Evolutionary conservation across 1,140 invertebrate species (phyloP).

Genomic region (Mactra quadrangularis): DNA sequence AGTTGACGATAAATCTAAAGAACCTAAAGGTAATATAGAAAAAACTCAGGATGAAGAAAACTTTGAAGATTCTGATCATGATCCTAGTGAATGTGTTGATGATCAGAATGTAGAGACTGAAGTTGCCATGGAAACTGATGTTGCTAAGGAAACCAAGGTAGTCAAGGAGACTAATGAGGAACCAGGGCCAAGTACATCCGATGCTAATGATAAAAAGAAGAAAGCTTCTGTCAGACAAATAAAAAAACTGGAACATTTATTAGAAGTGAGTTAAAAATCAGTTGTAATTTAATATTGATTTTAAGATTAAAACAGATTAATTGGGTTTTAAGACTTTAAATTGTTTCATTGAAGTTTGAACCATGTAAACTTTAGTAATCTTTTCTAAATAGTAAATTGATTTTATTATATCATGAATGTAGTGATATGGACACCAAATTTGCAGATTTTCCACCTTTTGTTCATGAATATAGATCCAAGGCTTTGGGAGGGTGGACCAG

Average conservation of each 20-base stretch:
- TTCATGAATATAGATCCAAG: no score
- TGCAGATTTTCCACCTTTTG: no score
- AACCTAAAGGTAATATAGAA: neutral
- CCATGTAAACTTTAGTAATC: no score
- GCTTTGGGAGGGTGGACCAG: no score
- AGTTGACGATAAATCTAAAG: neutral
- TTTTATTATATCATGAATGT: no score
- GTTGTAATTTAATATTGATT: no score
- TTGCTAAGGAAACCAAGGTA: neutral
- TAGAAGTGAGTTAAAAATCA: conserved; percentile 36
- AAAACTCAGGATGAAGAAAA: neutral
- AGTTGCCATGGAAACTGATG: neutral
- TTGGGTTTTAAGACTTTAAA: no score
- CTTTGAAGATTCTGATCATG: neutral
- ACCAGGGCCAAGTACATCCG: conserved; percentile 2
- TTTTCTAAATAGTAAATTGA: no score
- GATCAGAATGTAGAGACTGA: neutral
- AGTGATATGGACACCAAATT: no score
- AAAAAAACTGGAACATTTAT: conserved; percentile 33
- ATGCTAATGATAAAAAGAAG: conserved; percentile 1
- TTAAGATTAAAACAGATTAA: no score
- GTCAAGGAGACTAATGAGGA: neutral
- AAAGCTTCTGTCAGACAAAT: conserved; percentile 52
- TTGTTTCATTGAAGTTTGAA: no score
- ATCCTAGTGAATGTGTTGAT: no score